Evolutionary conservation across 2,113 vertebrate genomes (phyloP).

Genomic region (Polyodon spathula): DNA sequence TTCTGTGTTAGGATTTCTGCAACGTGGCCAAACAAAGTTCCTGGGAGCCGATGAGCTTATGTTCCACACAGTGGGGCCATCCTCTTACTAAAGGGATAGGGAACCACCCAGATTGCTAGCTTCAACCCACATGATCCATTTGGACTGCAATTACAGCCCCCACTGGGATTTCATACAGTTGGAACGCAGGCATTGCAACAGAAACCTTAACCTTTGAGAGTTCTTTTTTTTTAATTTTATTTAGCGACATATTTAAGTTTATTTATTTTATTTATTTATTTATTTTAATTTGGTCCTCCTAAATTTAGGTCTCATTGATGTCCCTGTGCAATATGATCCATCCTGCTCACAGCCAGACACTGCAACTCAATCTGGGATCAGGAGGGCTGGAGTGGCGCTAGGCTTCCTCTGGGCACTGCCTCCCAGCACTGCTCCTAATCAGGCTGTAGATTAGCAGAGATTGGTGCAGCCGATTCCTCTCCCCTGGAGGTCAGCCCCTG

Average conservation of each 20-base stretch:
- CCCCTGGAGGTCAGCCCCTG: constrained; percentile 14
- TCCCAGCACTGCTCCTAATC: constrained; percentile 17
- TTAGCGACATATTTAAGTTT: no score
- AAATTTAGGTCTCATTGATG: no score
- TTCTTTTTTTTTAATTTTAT: neutral
- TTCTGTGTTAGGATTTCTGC: neutral
- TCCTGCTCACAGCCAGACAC: constrained; percentile 12
- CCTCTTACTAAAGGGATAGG: neutral
- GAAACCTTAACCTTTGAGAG: neutral
- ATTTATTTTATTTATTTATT: no score
- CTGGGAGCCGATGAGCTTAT: neutral
- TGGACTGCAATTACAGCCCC: neutral
- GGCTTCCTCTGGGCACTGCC: constrained; percentile 23
- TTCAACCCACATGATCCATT: neutral
- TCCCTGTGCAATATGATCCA: neutral
- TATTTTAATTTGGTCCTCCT: no score
- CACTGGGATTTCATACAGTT: constrained; percentile 1
- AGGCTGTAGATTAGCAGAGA: constrained; percentile 3
- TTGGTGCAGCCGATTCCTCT: neutral
- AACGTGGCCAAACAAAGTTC: neutral
- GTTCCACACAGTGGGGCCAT: neutral
- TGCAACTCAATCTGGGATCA: constrained; percentile 20
- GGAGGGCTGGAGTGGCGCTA: constrained; percentile 7
- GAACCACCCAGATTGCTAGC: constrained; percentile 2
- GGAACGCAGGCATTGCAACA: neutral